Base-by-base conservation (phyloP, 2,888 invertebrate genomes). In the Oligia fasciuncula region DNA sequence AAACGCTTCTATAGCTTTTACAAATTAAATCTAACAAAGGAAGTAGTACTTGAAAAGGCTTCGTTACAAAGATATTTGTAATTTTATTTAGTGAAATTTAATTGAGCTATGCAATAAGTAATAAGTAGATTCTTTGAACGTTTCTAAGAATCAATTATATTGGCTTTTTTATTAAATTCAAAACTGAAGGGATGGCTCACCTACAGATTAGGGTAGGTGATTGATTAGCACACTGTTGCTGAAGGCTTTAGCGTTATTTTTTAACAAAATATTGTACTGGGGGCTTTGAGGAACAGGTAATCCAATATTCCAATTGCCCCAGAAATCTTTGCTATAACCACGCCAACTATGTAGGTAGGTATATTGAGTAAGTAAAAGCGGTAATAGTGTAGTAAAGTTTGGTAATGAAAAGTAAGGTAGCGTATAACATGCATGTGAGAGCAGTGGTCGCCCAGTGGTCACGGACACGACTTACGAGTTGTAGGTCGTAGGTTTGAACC, bases 211-310 rank as follows among this genome's bases (percentile, higher is more conserved):
- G 2, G 40, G 62, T 17, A 19, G 49, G 40, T 80, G 83, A 83
- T 77, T 85, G 83, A 83, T 79, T 67, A 75, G 83, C 76, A 79
- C 60, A 66, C 74, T 83, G 83, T 83, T 85, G 85, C 76, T 70
- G 51, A n/a, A n/a, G 1, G 13, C 35, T 71, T 11, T 57, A 1
- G 6, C 35, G 19, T 67, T 70, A 51, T 46, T 73, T 63, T 71
- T 69, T 14, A 19, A 57, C 6, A 43, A 9, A 66, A 71, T 60
- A 11, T 23, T 74, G 13, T 11, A 43, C n/a, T 23, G 29, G 9
- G 0, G n/a, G n/a, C 6, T 78, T 68, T 46, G 3, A 29, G 51
- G 11, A 69, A 40, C 14, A 29, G 29, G 13, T 29, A 43, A 43
- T 60, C 17, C 11, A 4, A 19, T 29, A 43, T 29, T 60, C 17